phyloP scores from a whole-genome alignment of 2,113 vertebrate species.

The Corythornis madagascariensis region DNA sequence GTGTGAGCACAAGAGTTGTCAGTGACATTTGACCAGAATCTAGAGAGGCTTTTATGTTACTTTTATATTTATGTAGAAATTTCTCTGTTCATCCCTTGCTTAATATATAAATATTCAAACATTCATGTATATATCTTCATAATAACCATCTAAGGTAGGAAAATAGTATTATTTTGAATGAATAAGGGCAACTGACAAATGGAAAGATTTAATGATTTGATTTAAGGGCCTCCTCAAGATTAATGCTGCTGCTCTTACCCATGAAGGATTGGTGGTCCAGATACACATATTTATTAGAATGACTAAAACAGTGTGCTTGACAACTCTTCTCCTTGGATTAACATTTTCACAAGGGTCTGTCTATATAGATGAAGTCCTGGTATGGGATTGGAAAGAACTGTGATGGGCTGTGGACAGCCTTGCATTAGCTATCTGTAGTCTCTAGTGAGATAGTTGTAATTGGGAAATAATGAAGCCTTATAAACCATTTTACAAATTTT shows the following conservation, averaged over 20 bases:
- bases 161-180: background rate
- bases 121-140: background rate
- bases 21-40: background rate
- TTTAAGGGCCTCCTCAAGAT: background rate
- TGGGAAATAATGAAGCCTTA: background rate
- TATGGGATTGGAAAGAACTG: background rate
- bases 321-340: background rate
- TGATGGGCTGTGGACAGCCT: background rate
- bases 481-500: background rate
- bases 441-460: background rate
- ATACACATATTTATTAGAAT: background rate
- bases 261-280: background rate
- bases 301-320: background rate
- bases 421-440: background rate
- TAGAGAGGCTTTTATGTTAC: background rate
- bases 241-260: background rate
- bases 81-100: rapidly evolving
- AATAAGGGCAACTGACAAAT: background rate
- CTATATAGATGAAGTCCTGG: background rate
- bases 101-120: background rate
- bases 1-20: background rate
- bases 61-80: background rate
- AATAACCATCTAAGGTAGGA: background rate
- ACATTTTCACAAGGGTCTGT: background rate
- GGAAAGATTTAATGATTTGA: background rate